A percentile compares a stretch with the other conserved stretches of the same genome.
Evolutionary conservation across 1,140 invertebrate species (phyloP).

Genomic region (Trichomalopsis sarcophagae): DNA sequence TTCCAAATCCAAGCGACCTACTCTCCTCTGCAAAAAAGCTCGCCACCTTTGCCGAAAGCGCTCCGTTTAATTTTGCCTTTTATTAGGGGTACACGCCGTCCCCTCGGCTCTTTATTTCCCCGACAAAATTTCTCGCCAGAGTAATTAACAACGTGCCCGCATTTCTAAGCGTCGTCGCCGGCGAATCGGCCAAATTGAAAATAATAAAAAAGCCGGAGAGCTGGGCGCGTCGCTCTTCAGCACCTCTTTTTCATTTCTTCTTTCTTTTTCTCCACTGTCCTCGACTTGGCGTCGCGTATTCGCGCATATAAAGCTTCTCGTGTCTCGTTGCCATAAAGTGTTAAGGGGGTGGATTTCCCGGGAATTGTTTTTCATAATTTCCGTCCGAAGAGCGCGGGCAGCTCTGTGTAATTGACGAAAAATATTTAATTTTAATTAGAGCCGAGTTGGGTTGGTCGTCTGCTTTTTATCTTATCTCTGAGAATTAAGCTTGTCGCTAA

Average conservation of each 20-base stretch:
- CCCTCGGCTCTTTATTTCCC: slow-evolving; percentile 15
- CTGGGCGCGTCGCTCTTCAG: neutral
- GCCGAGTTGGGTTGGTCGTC: neutral
- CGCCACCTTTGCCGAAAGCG: neutral
- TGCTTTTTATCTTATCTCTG: neutral
- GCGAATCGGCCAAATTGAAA: slow-evolving; percentile 35
- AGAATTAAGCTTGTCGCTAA: neutral
- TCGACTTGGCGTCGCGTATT: neutral
- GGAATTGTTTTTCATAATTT: slow-evolving; percentile 12
- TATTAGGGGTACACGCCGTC: slow-evolving; percentile 22
- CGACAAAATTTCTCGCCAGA: slow-evolving; percentile 1
- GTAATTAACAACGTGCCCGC: slow-evolving; percentile 44
- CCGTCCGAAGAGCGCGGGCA: neutral
- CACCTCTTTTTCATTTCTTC: neutral
- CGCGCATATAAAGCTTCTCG: neutral
- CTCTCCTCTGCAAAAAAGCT: neutral
- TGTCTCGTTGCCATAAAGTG: neutral
- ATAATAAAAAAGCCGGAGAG: slow-evolving; percentile 21
- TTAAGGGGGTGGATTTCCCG: neutral
- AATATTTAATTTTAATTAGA: slow-evolving; percentile 31
- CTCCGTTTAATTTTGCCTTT: slow-evolving; percentile 39
- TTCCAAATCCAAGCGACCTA: neutral
- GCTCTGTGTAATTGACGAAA: neutral
- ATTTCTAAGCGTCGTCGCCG: slow-evolving; percentile 4
- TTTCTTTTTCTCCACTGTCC: neutral